Conservation (phyloP, 2,888 invertebrate species). For the Strigamia transsilvanica region DNA sequence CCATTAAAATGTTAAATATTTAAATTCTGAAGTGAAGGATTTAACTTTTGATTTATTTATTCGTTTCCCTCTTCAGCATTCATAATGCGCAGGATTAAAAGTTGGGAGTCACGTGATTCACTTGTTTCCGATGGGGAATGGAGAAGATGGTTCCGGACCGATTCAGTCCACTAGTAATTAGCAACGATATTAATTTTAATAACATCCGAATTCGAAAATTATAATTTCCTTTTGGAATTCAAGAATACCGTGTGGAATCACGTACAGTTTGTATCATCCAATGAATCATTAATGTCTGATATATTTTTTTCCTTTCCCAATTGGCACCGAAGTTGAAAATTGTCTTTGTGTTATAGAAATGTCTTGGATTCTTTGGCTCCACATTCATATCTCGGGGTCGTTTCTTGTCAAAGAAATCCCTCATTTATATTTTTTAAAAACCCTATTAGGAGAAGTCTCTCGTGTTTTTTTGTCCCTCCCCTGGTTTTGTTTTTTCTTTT, state of each 20-base stretch:
- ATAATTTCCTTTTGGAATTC: background rate
- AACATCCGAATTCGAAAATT: background rate
- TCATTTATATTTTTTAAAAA: background rate
- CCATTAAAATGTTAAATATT: conserved; percentile 11
- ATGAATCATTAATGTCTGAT: too few species aligned
- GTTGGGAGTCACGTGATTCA: conserved; percentile 6
- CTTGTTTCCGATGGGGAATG: background rate
- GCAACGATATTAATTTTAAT: conserved; percentile 9
- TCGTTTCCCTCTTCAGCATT: background rate
- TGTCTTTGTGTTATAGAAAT: background rate
- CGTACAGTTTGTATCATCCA: too few species aligned
- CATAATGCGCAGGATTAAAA: background rate
- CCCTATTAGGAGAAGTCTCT: background rate
- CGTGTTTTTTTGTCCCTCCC: background rate
- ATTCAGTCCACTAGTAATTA: conserved; percentile 9
- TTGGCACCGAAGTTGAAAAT: conserved; percentile 7
- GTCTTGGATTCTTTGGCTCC: conserved; percentile 1
- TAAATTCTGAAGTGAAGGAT: background rate
- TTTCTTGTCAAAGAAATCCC: background rate
- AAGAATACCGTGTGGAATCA: background rate
- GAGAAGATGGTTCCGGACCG: background rate
- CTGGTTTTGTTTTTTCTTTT: background rate
- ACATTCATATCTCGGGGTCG: background rate
- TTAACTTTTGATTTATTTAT: conserved; percentile 18
- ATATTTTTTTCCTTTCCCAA: background rate